phyloP scores from a whole-genome alignment of 1,140 invertebrate genomes.

The Agraylea sexmaculata region DNA sequence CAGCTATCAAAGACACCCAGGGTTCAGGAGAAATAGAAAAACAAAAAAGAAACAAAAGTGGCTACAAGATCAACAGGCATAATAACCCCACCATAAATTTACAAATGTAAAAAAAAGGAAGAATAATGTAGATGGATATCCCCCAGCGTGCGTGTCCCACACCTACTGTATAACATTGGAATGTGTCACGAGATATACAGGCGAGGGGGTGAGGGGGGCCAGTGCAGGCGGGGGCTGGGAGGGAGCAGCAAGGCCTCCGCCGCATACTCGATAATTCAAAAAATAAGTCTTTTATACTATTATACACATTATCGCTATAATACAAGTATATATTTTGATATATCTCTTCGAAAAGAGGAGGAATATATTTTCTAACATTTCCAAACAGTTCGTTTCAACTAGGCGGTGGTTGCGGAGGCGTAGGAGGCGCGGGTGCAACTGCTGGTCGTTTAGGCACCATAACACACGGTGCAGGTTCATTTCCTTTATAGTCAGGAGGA shows the following conservation, averaged over 20 bases:
- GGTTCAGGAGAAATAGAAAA: no score
- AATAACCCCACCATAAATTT: no score
- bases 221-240: constrained; percentile 15
- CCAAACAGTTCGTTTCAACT: constrained; percentile 18
- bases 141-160: not conserved
- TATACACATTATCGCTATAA: constrained; percentile 17
- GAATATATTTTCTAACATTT: constrained; percentile 16
- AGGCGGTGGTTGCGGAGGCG: constrained; percentile 22
- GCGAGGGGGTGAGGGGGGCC: constrained; percentile 32
- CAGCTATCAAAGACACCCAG: no score
- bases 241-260: constrained; percentile 11
- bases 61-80: no score
- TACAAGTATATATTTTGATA: constrained; percentile 15
- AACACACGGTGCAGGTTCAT: constrained; percentile 28
- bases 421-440: constrained; percentile 25
- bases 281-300: constrained; percentile 20
- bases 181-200: constrained; percentile 15
- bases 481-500: constrained; percentile 2
- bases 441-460: constrained; percentile 34
- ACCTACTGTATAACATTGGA: not conserved
- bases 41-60: no score
- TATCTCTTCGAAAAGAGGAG: constrained; percentile 12
- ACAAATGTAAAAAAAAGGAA: no score
- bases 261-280: constrained; percentile 17
- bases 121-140: constrained; percentile 5